Conservation (phyloP, 1,140 invertebrate species). For the Bicyclus anynana region DNA sequence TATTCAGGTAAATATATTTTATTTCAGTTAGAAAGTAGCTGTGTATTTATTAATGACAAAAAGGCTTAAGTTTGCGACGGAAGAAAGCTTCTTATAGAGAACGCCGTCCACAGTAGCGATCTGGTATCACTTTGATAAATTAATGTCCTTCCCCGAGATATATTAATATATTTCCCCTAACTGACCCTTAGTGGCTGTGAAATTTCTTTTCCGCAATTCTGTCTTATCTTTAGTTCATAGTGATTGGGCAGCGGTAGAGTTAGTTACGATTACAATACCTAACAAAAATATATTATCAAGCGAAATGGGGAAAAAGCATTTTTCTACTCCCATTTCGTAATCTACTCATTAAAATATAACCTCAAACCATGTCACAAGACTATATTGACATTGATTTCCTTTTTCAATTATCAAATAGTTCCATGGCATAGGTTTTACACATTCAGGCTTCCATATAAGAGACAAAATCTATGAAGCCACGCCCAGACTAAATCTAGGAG, state of each 20-base stretch:
- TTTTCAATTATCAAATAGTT: too few species aligned
- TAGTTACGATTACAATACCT: not conserved
- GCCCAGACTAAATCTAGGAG: too few species aligned
- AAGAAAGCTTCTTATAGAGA: not conserved
- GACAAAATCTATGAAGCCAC: too few species aligned
- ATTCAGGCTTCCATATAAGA: too few species aligned
- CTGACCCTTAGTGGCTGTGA: not conserved
- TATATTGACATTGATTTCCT: too few species aligned
- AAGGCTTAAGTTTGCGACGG: not conserved
- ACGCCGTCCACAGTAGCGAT: not conserved
- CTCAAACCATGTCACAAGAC: too few species aligned
- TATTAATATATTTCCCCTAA: not conserved
- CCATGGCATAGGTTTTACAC: too few species aligned
- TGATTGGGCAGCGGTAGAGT: not conserved
- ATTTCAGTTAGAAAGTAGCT: too few species aligned
- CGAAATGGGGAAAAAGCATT: too few species aligned
- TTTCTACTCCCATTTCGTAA: too few species aligned
- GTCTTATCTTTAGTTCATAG: not conserved
- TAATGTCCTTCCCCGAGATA: not conserved
- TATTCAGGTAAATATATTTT: too few species aligned
- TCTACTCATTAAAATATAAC: too few species aligned
- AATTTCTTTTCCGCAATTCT: not conserved
- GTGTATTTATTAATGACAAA: not conserved
- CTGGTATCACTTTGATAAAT: conserved; percentile 3
- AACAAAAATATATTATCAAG: not conserved